These are phyloP conservation scores for Doryteuthis pealeii DNA, from an alignment of 1,140 invertebrate genomes.

Conservation along the genomic window DNA sequence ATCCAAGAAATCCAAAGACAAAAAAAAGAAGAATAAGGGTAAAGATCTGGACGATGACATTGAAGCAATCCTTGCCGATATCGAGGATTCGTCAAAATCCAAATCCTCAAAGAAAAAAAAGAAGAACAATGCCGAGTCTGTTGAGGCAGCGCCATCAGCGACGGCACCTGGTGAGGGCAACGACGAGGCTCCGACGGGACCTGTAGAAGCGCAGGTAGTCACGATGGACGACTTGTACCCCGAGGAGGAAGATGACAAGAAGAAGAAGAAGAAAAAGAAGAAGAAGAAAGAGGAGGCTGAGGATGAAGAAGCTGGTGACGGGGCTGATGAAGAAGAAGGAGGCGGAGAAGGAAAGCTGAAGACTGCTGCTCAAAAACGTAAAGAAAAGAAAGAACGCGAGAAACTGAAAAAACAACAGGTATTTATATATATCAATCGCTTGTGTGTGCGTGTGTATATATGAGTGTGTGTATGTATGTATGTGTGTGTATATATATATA, in stretches of 20 bases:
- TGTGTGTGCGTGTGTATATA: neutral
- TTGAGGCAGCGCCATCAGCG: constrained; percentile 35
- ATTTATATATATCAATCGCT: constrained; percentile 16
- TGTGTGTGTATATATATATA: too few species aligned
- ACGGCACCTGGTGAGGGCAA: constrained; percentile 51
- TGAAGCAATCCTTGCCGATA: constrained; percentile 75
- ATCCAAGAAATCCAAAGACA: constrained; percentile 41
- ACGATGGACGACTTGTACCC: constrained; percentile 38
- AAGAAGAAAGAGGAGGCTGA: constrained; percentile 21
- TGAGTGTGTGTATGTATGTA: constrained; percentile 8
- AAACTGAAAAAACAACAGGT: constrained; percentile 48
- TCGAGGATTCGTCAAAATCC: constrained; percentile 45
- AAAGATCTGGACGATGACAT: constrained; percentile 82
- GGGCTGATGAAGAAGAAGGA: constrained; percentile 58
- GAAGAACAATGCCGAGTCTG: constrained; percentile 58
- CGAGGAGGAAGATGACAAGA: constrained; percentile 40
- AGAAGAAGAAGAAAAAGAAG: constrained; percentile 41
- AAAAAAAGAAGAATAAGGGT: constrained; percentile 43
- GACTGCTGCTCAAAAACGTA: constrained; percentile 49
- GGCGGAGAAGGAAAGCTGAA: constrained; percentile 68
- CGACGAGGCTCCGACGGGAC: constrained; percentile 21
- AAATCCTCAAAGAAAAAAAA: constrained; percentile 57
- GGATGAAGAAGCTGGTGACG: constrained; percentile 34
- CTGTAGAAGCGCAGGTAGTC: constrained; percentile 30
- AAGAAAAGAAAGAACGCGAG: constrained; percentile 47